These are phyloP conservation scores for Chloebia gouldiae DNA, from an alignment of 2,113 vertebrate species.

Conservation along the genomic window DNA sequence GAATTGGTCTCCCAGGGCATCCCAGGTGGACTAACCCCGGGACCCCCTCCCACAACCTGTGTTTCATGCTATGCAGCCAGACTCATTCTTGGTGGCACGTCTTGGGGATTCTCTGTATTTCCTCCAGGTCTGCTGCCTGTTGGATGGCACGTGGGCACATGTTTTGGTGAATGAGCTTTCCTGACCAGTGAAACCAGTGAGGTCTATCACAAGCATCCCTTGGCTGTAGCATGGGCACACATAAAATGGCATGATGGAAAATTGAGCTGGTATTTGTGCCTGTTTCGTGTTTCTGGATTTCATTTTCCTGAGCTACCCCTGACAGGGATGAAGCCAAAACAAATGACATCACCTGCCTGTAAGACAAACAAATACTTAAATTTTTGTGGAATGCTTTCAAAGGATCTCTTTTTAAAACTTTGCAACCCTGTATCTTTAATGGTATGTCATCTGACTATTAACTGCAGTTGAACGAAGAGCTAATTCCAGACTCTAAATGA, in stretches of 20 bases:
- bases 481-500: not conserved
- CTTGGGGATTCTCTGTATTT: not conserved
- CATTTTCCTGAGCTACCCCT: not conserved
- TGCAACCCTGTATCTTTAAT: not conserved
- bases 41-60: too few relatives aligned
- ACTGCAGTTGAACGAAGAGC: not conserved
- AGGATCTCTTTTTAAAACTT: not conserved
- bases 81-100: not conserved
- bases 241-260: not conserved
- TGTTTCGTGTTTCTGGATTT: not conserved
- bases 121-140: not conserved
- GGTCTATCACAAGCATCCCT: not conserved
- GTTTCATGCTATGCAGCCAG: not conserved
- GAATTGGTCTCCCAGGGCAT: too few relatives aligned
- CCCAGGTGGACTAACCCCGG: too few relatives aligned
- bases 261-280: not conserved
- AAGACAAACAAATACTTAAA: not conserved
- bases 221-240: not conserved
- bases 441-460: not conserved
- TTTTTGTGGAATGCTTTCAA: not conserved
- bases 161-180: not conserved
- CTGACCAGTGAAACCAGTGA: not conserved
- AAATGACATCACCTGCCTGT: not conserved
- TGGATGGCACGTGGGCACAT: accelerated
- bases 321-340: not conserved